A percentile compares a stretch with the other conserved stretches of the same genome.
Conservation (phyloP, 92 coral and sea anemone genomes). For the Chrysogorgia sp. region DNA sequence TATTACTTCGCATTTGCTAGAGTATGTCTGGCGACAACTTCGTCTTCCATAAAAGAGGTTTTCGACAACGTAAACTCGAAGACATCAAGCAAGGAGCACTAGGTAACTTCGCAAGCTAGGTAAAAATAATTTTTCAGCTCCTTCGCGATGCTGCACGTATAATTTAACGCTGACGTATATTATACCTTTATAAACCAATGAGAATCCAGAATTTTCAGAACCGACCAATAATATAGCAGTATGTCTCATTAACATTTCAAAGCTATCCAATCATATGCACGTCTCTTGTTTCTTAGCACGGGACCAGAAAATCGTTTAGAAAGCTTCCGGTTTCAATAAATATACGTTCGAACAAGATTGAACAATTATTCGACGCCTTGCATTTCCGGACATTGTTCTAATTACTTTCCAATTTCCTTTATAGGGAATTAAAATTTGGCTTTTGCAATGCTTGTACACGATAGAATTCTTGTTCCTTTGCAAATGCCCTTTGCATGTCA, state of each 20-base stretch:
- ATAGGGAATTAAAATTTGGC: background rate
- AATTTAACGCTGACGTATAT: constrained; percentile 24
- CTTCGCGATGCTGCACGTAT: background rate
- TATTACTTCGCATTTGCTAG: constrained; percentile 54
- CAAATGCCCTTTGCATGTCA: no score
- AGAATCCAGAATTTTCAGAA: background rate
- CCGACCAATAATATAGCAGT: constrained; percentile 15
- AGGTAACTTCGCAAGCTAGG: constrained; percentile 25
- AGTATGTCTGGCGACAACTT: constrained; percentile 45
- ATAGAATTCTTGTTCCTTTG: no score
- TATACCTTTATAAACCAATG: constrained; percentile 9
- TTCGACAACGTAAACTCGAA: constrained; percentile 38
- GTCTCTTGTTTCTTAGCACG: constrained; percentile 22
- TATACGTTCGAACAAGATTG: no score
- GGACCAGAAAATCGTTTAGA: constrained; percentile 23
- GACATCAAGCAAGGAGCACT: constrained; percentile 27
- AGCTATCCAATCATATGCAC: constrained; percentile 22
- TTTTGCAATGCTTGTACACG: no score
- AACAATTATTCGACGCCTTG: no score
- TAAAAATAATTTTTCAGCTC: background rate
- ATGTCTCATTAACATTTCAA: constrained; percentile 14
- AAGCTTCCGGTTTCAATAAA: constrained; percentile 23
- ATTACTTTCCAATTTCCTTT: background rate
- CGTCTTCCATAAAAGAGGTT: constrained; percentile 38
- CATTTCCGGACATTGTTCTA: background rate